Evolutionary conservation across 2,797 vertebrate genomes (phyloP), one percentile per base, ranked within the genome.

Genomic region (Melanogrammus aeglefinus): DNA sequence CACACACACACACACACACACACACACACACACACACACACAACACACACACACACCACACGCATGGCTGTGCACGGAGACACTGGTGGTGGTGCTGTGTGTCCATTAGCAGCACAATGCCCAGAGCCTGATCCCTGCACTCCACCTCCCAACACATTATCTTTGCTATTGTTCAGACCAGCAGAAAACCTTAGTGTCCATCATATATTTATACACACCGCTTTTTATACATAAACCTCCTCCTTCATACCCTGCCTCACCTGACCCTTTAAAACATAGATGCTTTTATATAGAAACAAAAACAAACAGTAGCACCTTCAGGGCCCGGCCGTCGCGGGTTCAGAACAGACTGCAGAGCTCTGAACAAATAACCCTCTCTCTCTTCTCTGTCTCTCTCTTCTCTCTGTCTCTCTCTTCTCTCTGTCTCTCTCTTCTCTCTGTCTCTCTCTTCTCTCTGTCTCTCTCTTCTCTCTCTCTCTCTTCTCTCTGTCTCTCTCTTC

Each of bases 121-220:
- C 79, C 81, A 85, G 77, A 85, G 84, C 74, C 75, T 76, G 81
- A 80, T 51, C 76, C 76, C 72, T 74, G n/a, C 63, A 75, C 57
- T 63, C 57, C 5, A 21, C 51, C 51, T 9, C 57, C 51, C 51
- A 57, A 10, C 21, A 21, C 57, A 63, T 24, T 63, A 63, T 6
- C 78, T 76, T 57, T 82, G 85, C 78, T 75, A 78, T 74, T 75
- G 82, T 83, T 82, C 77, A 81, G 76, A 77, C 73, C 83, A 79
- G 85, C 80, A 82, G 82, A 80, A 44, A 44, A 83, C 41, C 29
- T 79, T 77, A 76, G 24, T 71, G 24, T 33, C 69, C 21, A 74
- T 83, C 63, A 77, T 81, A 77, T 81, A 82, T 86, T 90, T 83
- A 85, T 80, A 78, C 76, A 63, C n/a, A 70, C 81, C 84, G 81